These are phyloP conservation scores for Melanotaenia duboulayi DNA, from an alignment of 2,113 vertebrate species.

Conservation along the genomic window DNA sequence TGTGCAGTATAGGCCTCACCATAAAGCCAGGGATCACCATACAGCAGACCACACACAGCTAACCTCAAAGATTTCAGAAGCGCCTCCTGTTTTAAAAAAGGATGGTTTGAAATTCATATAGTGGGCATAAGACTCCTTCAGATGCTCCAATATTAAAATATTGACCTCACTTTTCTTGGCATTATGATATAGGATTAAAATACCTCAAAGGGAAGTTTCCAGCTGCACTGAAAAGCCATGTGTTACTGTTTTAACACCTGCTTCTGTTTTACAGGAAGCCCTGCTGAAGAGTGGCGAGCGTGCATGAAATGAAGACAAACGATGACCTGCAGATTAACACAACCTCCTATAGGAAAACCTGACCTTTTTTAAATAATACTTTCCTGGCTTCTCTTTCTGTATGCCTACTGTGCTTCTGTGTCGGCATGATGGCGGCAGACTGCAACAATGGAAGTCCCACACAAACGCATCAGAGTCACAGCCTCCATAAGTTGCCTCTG, in stretches of 20 bases:
- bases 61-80: conserved; percentile 38
- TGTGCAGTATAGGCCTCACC: conserved; percentile 32
- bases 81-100: conserved; percentile 15
- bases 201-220: conserved; percentile 32
- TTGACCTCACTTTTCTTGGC: conserved; percentile 17
- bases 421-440: conserved; percentile 58
- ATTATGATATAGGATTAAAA: conserved; percentile 19
- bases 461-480: conserved; percentile 39
- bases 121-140: conserved; percentile 13
- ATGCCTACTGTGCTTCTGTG: conserved; percentile 28
- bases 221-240: conserved; percentile 12
- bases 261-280: conserved; percentile 64
- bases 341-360: conserved; percentile 23
- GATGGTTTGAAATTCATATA: conserved; percentile 10
- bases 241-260: conserved; percentile 54
- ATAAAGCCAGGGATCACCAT: conserved; percentile 20
- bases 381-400: conserved; percentile 17
- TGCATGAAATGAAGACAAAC: conserved; percentile 42
- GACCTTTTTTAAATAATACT: conserved; percentile 11
- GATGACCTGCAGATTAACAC: conserved; percentile 19
- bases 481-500: conserved; percentile 33
- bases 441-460: conserved; percentile 35
- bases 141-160: conserved; percentile 36
- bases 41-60: conserved; percentile 62
- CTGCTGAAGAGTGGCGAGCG: conserved; percentile 1